A percentile compares a stretch with the other conserved stretches of the same genome.
These are phyloP conservation scores for Agapornis canus DNA, from an alignment of 2,797 vertebrate genomes.

Conservation along the genomic window DNA sequence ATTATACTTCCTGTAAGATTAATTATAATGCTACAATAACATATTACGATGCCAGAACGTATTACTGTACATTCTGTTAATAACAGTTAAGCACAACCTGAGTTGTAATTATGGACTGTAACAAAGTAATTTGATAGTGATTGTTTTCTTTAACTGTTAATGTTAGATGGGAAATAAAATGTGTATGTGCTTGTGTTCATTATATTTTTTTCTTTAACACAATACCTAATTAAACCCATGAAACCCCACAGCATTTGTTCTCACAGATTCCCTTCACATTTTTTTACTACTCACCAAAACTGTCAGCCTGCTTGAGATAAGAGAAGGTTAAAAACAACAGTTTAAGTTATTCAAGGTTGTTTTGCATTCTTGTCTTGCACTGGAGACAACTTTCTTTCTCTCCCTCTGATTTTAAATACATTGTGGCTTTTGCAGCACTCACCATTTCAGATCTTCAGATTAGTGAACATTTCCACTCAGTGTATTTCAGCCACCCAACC, in stretches of 20 bases:
- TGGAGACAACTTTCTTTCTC: constrained; percentile 71
- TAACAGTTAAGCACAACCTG: constrained; percentile 97
- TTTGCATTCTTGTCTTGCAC: constrained; percentile 84
- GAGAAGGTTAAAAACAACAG: constrained; percentile 83
- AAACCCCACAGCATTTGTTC: constrained; percentile 79
- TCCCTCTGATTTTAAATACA: constrained; percentile 57
- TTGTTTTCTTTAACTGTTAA: constrained; percentile 89
- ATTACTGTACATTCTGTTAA: constrained; percentile 97
- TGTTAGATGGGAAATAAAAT: constrained; percentile 86
- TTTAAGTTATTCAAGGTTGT: constrained; percentile 91
- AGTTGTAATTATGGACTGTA: constrained; percentile 95
- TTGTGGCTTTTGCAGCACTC: constrained; percentile 45
- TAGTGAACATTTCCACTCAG: constrained; percentile 14
- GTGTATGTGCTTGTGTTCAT: constrained; percentile 79
- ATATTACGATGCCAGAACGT: constrained; percentile 96
- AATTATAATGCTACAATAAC: constrained; percentile 98
- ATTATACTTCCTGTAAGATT: constrained; percentile 99
- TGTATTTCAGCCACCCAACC: neutral
- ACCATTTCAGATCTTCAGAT: constrained; percentile 47
- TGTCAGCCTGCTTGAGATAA: constrained; percentile 82
- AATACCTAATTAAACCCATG: constrained; percentile 85
- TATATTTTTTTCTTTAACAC: constrained; percentile 83
- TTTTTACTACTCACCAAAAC: constrained; percentile 79
- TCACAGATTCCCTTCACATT: constrained; percentile 78
- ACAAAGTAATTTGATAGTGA: constrained; percentile 93